Evolutionary conservation across 1,140 invertebrate species (phyloP), one percentile per base, ranked within the genome.

Genomic region (Parasteatoda tepidariorum): DNA sequence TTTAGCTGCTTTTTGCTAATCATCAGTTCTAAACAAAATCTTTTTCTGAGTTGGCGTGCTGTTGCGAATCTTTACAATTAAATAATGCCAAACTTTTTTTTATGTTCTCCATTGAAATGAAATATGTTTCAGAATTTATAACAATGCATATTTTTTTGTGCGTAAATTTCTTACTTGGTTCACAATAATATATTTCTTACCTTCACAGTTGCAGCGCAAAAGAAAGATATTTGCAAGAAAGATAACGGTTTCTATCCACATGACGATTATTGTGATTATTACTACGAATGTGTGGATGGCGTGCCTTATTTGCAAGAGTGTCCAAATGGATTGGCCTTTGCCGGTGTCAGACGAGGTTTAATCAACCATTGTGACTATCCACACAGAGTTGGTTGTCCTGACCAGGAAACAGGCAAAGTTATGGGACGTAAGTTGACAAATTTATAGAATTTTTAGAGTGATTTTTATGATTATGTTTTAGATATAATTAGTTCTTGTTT

Each of bases 251-350:
- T 64, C 11, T 84, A 67, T 34, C 71, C 76, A 5, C 84, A 85
- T 34, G 84, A 85, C n/a, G 78, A 85, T 4, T 95, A 96, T 87
- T 96, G 95, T 87, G 95, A 96, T 89, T 92, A 94, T 85, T 96
- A 95, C 87, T 96, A 94, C 94, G 94, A 96, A 88, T 96, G 95
- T 87, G 91, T 94, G 9, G 91, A 90, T 79, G 94, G 94, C 0
- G 70, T 62, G 0, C 24, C 84, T 13, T 83, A 68, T 78, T 18
- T 85, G 11, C 68, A 75, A n/a, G 34, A 55, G 89, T 96, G 95
- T 88, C 95, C 95, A 48, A 96, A 96, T 87, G 95, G 95, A 7
- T 89, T 96, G 38, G 95, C 96, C 4, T 96, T 94, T 89, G 94
- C 95, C 28, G 95, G 95, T 0, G 95, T 94, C 87, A 93, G 95